phyloP scores from a whole-genome alignment of 2,113 vertebrate species.

The Mormyrus lacerda region DNA sequence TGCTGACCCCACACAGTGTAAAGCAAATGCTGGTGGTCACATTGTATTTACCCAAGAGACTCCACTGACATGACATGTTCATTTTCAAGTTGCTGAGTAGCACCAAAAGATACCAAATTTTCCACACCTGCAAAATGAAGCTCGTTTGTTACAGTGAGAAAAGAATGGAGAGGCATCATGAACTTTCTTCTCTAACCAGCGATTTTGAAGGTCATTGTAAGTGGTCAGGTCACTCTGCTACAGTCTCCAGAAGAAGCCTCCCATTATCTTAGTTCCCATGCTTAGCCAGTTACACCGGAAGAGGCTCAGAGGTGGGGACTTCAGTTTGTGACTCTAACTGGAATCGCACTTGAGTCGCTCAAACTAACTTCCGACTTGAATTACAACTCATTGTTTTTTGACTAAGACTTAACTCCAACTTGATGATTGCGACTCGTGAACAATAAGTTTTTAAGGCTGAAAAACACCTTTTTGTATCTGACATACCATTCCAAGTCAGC shows the following conservation, averaged over 20 bases:
- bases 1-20: not conserved
- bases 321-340: no score
- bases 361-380: no score
- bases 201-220: not conserved
- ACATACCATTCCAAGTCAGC: no score
- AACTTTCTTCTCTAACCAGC: not conserved
- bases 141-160: not conserved
- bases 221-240: not conserved
- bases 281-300: not conserved
- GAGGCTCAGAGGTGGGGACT: no score
- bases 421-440: no score
- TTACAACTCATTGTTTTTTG: no score
- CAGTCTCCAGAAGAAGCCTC: not conserved
- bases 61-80: not conserved
- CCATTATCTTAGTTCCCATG: not conserved
- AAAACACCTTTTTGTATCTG: no score
- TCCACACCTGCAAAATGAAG: not conserved
- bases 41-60: no score
- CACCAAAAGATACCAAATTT: not conserved
- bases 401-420: no score
- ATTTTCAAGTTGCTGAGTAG: not conserved
- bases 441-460: no score
- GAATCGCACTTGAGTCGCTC: no score
- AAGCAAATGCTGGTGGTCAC: not conserved
- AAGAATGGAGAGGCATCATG: not conserved